Conservation (phyloP, 2,797 vertebrate genomes). For the Myiotriccus ornatus region DNA sequence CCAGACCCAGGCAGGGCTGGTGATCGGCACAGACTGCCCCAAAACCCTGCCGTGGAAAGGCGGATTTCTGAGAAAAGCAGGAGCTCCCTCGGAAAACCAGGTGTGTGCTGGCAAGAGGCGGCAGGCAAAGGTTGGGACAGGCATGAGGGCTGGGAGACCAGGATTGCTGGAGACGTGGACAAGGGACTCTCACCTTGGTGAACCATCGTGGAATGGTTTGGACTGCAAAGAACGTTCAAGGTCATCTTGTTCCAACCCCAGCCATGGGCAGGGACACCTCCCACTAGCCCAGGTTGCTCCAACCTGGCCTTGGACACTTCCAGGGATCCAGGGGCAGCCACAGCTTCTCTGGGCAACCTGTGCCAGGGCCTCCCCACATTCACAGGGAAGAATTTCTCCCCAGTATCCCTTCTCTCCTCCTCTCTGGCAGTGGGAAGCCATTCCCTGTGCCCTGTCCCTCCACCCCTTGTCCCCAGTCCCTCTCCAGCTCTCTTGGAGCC, state of each 20-base stretch:
- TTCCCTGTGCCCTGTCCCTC: neutral
- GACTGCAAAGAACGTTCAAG: neutral
- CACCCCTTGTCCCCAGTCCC: neutral
- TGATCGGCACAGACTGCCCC: fast-evolving
- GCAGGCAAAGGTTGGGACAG: neutral
- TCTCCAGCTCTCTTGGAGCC: neutral
- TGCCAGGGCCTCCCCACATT: neutral
- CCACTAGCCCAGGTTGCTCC: fast-evolving
- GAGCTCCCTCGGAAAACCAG: neutral
- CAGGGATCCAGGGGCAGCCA: neutral
- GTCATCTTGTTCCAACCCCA: fast-evolving
- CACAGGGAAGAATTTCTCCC: neutral
- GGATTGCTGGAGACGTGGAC: fast-evolving
- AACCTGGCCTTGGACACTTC: neutral
- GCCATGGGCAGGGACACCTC: neutral
- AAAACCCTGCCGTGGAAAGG: fast-evolving
- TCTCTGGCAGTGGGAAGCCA: fast-evolving
- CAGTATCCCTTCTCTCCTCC: fast-evolving
- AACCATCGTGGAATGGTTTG: neutral
- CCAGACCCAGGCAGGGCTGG: fast-evolving
- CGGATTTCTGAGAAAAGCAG: neutral
- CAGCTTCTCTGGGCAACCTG: neutral
- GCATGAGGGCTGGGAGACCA: fast-evolving
- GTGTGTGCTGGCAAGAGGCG: fast-evolving
- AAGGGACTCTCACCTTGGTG: neutral